Percentiles rank a stretch among this genome's conserved stretches.
Conservation (phyloP, 2,113 vertebrate genomes). For the Epinephelus lanceolatus region DNA sequence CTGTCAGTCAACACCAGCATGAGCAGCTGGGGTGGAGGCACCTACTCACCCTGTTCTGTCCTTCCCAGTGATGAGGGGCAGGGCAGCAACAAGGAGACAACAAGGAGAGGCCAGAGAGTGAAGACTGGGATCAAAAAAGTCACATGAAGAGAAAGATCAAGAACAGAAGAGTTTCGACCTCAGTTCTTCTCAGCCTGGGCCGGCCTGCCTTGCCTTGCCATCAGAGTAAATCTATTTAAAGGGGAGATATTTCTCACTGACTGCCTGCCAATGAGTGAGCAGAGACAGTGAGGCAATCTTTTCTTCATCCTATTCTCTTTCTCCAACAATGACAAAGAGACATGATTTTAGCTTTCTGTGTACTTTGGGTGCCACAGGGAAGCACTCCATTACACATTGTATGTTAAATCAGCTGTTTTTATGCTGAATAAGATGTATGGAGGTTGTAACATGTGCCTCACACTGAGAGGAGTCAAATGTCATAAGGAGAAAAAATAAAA, state of each 20-base stretch:
- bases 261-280: slow-evolving; percentile 11
- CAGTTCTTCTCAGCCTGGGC: not conserved
- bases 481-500: not conserved
- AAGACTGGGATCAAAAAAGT: not conserved
- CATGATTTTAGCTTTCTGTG: slow-evolving; percentile 44
- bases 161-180: slow-evolving; percentile 16
- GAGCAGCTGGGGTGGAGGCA: not conserved
- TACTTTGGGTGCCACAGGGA: slow-evolving; percentile 12
- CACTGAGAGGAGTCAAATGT: not conserved
- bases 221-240: slow-evolving; percentile 59
- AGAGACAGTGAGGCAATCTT: not conserved
- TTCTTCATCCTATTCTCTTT: not conserved
- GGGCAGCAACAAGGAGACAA: not conserved
- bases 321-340: slow-evolving; percentile 32
- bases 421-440: not conserved
- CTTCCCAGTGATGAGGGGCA: not conserved
- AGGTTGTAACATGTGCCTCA: not conserved
- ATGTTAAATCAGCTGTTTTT: slow-evolving; percentile 15
- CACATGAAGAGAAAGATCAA: not conserved
- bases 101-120: not conserved
- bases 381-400: slow-evolving; percentile 8
- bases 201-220: slow-evolving; percentile 20
- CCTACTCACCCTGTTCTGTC: not conserved
- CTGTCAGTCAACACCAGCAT: slow-evolving; percentile 6
- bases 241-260: slow-evolving; percentile 43